Evolutionary conservation across 2,888 invertebrate genomes (phyloP), one percentile per base, ranked within the genome.

Genomic region (Trissolcus brochymenae): DNA sequence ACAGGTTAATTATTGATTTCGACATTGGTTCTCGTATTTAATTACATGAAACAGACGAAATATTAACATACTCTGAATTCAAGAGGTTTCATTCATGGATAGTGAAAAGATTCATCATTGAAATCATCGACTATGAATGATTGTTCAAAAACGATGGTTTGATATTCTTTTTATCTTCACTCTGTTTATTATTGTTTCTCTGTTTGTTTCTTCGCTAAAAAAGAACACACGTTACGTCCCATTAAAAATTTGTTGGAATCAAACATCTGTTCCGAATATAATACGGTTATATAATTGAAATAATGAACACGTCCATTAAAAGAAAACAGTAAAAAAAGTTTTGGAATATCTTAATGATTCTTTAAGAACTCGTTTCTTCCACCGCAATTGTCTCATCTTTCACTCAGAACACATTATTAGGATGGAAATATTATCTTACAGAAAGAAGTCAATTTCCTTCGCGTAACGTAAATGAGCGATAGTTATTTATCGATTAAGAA

Each of bases 401-500:
- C 71, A 76, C 76, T 71, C 76, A 76, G 67, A 72, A 67, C 71
- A 67, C 76, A 72, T 76, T 76, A 76, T 76, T 76, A 76, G 71
- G 66, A 62, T 67, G 59, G 67, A 72, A 76, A 76, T 72, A 72
- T 67, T 62, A 68, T 76, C 67, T 50, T 50, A 67, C 64, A 64
- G 68, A 68, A 78, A 74, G 62, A 78, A 78, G 74, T 70, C 74
- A 70, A 74, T 74, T 74, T 74, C 49, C 71, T 70, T 55, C 51
- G 50, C 51, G 50, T 61, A 71, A 59, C 74, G 54, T 57, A 74
- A 78, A 71, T 76, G 70, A 66, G 61, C 60, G 72, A n/a, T 84
- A 84, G 86, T 87, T 87, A 87, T 87, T 87, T 85, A 82, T 82
- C 85, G 87, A 87, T 87, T 87, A 87, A 84, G 82, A 78, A 61